Evolutionary conservation across 2,888 invertebrate species (phyloP).

Genomic region (Notodonta dromedarius): DNA sequence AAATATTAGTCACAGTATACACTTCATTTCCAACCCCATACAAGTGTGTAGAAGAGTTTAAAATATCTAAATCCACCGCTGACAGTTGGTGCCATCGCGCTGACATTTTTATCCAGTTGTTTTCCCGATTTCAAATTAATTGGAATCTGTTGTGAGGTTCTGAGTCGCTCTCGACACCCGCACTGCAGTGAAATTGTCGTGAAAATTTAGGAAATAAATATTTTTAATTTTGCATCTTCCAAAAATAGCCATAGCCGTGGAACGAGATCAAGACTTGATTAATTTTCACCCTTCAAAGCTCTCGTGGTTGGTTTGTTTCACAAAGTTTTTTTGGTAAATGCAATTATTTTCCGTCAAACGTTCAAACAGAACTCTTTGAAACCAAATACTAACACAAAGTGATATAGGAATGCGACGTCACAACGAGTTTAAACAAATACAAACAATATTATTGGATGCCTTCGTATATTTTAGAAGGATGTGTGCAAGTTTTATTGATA

Average conservation of each 20-base stretch:
- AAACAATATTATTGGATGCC: no score
- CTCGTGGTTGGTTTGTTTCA: no score
- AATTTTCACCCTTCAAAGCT: no score
- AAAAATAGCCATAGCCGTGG: no score
- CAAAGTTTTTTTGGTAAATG: background rate
- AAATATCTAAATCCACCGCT: no score
- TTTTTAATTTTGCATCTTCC: no score
- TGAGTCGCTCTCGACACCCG: background rate
- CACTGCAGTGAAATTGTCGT: slow-evolving; percentile 2
- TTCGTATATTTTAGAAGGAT: no score
- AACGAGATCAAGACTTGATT: no score
- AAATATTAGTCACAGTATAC: no score
- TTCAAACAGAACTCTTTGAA: background rate
- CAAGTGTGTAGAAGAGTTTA: no score
- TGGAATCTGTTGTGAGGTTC: slow-evolving; percentile 10
- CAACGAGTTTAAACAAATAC: background rate
- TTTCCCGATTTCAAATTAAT: slow-evolving; percentile 12
- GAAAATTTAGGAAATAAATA: background rate
- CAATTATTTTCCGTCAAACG: background rate
- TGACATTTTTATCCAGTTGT: slow-evolving; percentile 14
- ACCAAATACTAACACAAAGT: background rate
- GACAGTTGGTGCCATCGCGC: background rate
- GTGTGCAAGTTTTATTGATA: no score
- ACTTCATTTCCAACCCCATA: no score
- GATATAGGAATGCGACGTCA: background rate